phyloP scores from a whole-genome alignment of 2,113 vertebrate genomes.

The Apteryx owenii region DNA sequence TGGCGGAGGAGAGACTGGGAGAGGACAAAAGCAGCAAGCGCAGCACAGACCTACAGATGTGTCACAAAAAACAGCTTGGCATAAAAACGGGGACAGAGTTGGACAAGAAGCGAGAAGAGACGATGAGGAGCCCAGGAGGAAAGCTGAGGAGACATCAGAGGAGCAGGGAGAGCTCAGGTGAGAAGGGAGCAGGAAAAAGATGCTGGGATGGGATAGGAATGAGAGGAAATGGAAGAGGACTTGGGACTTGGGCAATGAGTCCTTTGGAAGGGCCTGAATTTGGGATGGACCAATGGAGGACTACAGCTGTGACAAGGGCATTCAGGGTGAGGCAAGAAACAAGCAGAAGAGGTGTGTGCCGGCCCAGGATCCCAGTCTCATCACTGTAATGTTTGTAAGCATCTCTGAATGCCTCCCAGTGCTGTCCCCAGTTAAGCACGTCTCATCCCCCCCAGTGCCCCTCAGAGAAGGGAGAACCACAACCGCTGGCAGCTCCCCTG shows the following conservation, averaged over 20 bases:
- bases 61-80: background rate
- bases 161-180: background rate
- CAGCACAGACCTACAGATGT: background rate
- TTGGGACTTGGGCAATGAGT: rapidly evolving
- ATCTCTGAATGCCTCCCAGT: background rate
- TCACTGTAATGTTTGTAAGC: background rate
- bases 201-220: background rate
- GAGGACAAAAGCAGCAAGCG: background rate
- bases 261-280: background rate
- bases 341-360: background rate
- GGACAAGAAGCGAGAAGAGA: background rate
- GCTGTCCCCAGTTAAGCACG: rapidly evolving
- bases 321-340: background rate
- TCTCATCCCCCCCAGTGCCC: background rate
- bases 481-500: background rate
- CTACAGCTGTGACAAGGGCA: background rate
- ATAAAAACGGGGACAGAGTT: background rate
- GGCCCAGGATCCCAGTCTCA: background rate
- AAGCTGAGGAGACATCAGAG: background rate
- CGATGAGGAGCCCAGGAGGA: background rate
- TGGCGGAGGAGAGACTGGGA: background rate
- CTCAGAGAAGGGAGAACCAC: background rate
- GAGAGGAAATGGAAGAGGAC: background rate
- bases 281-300: background rate
- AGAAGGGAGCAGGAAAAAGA: background rate